Evolutionary conservation across 2,113 vertebrate genomes (phyloP).

Genomic region (Stegastes partitus): DNA sequence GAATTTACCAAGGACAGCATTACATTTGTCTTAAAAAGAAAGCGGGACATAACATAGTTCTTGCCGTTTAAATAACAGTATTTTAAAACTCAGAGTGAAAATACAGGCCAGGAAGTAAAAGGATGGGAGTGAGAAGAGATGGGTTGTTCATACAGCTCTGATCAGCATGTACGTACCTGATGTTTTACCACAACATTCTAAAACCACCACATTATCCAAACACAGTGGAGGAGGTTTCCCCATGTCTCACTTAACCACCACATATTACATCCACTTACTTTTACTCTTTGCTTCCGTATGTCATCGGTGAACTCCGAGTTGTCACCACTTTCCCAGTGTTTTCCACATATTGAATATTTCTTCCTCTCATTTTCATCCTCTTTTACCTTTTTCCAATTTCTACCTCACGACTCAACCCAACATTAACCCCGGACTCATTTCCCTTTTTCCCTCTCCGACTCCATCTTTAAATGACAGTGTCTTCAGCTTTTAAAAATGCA

Average conservation of each 20-base stretch:
- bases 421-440: background rate
- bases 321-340: background rate
- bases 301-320: background rate
- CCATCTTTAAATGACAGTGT: too few relatives aligned
- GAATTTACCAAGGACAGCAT: too few relatives aligned
- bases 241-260: constrained; percentile 1
- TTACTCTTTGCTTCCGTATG: background rate
- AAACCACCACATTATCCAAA: constrained; percentile 13
- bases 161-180: constrained; percentile 10
- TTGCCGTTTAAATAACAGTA: too few relatives aligned
- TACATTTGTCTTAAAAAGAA: too few relatives aligned
- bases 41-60: too few relatives aligned
- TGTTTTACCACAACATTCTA: constrained; percentile 48
- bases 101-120: too few relatives aligned
- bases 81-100: too few relatives aligned
- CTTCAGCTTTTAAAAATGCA: too few relatives aligned
- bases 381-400: background rate
- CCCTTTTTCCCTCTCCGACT: too few relatives aligned
- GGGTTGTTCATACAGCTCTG: too few relatives aligned
- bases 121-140: too few relatives aligned
- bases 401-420: background rate
- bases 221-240: background rate
- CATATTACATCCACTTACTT: constrained; percentile 1
- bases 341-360: background rate
- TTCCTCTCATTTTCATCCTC: background rate